Percentiles rank a stretch among this genome's conserved stretches.
These are phyloP conservation scores for Strix aluco DNA, from an alignment of 2,113 vertebrate species.

Conservation along the genomic window DNA sequence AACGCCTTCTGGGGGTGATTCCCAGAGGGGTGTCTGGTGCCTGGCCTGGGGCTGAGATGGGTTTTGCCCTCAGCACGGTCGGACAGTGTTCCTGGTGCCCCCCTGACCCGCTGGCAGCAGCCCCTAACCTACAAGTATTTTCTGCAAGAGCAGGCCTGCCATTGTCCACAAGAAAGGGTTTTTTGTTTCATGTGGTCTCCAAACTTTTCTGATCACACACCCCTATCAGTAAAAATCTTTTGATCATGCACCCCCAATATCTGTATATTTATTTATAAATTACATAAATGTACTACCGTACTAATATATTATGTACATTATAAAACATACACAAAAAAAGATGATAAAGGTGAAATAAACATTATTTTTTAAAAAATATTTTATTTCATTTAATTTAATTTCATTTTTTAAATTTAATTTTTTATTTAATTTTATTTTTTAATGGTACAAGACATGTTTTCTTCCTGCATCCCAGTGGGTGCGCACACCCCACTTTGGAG, in stretches of 20 bases:
- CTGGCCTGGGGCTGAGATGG: too few species aligned
- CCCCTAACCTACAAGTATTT: too few species aligned
- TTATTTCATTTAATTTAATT: background rate
- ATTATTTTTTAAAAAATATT: background rate
- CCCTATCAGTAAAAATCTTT: background rate
- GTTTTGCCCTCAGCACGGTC: background rate
- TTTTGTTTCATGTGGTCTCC: background rate
- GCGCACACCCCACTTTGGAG: background rate
- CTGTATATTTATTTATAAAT: background rate
- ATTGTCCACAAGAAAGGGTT: accelerated
- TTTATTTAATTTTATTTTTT: background rate
- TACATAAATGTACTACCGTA: background rate
- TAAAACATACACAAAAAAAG: too few species aligned
- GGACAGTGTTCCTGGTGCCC: background rate
- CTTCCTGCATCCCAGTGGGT: background rate
- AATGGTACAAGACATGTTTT: background rate
- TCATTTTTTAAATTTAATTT: too few species aligned
- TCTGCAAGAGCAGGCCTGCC: background rate
- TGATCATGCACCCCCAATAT: background rate
- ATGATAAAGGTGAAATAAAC: background rate
- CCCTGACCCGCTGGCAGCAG: background rate
- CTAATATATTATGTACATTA: too few species aligned
- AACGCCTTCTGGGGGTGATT: too few species aligned
- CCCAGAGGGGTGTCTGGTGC: background rate
- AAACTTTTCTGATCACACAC: background rate